Evolutionary conservation across 2,797 vertebrate species (phyloP).

Genomic region (Heterohyrax brucei): DNA sequence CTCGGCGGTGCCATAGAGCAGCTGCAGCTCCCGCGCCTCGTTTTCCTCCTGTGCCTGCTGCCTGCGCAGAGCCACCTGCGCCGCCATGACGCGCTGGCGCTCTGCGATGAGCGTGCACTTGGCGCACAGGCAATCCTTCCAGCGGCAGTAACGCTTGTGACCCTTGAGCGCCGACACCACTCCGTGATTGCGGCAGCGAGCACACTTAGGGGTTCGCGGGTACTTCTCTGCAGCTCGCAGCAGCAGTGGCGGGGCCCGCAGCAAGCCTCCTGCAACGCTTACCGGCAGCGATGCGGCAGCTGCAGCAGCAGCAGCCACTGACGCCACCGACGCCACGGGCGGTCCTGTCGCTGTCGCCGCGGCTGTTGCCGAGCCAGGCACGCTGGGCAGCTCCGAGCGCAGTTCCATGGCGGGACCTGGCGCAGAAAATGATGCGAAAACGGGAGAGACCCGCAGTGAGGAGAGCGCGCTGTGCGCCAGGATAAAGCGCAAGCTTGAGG

Average conservation of each 20-base stretch:
- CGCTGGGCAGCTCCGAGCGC: conserved; percentile 94
- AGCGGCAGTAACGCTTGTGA: conserved; percentile 99
- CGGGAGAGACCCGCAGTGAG: conserved; percentile 59
- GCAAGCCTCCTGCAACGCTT: conserved; percentile 95
- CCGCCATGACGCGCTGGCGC: conserved; percentile 98
- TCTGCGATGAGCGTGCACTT: conserved; percentile 99
- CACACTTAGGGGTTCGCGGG: conserved; percentile 98
- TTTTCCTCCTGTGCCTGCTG: conserved; percentile 99
- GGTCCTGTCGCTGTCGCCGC: conserved; percentile 87
- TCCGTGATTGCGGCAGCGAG: conserved; percentile 98
- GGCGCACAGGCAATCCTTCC: conserved; percentile 99
- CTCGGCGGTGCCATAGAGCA: conserved; percentile 98
- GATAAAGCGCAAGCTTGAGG: neutral
- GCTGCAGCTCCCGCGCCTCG: conserved; percentile 97
- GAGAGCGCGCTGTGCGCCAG: neutral
- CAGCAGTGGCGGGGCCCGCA: conserved; percentile 95
- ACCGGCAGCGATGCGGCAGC: conserved; percentile 94
- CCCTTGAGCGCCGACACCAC: conserved; percentile 98
- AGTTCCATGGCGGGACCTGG: conserved; percentile 94
- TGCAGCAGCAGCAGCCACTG: conserved; percentile 87
- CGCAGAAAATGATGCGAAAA: conserved; percentile 3
- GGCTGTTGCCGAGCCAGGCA: conserved; percentile 90
- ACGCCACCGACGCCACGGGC: conserved; percentile 90
- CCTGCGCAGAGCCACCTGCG: conserved; percentile 97
- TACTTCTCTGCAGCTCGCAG: conserved; percentile 97